These are phyloP conservation scores for Leptinotarsa undecemlineata DNA, from an alignment of 1,140 invertebrate species.

Conservation along the genomic window DNA sequence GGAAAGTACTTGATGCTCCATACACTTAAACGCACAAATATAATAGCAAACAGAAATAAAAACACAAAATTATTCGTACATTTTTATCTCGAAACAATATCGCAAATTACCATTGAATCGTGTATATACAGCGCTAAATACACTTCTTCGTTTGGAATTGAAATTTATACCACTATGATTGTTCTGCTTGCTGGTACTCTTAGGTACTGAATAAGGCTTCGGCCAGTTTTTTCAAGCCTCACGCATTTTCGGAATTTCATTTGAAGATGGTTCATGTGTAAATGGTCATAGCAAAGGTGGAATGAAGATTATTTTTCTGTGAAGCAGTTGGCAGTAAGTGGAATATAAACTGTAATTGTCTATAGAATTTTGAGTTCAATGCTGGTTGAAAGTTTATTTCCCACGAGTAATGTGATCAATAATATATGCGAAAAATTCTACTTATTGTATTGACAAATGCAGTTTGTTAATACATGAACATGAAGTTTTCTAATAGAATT, in stretches of 20 bases:
- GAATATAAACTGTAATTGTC: neutral
- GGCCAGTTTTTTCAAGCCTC: neutral
- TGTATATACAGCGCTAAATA: constrained; percentile 20
- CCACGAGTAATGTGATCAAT: neutral
- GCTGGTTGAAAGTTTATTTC: neutral
- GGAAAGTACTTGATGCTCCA: too few species aligned
- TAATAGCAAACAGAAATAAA: neutral
- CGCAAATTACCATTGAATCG: constrained; percentile 22
- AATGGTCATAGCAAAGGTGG: neutral
- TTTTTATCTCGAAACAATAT: constrained; percentile 21
- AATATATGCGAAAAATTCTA: too few species aligned
- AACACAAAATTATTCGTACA: neutral
- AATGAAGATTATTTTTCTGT: constrained; percentile 4
- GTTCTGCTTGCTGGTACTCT: neutral
- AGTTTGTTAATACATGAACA: too few species aligned
- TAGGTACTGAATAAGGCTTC: constrained; percentile 11
- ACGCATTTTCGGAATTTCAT: constrained; percentile 1
- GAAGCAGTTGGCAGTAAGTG: neutral
- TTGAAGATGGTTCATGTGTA: neutral
- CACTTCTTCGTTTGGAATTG: neutral
- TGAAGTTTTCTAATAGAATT: too few species aligned
- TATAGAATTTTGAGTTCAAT: neutral
- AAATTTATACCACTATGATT: constrained; percentile 12
- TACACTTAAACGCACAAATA: neutral
- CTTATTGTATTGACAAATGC: too few species aligned